These are phyloP conservation scores for Pipistrellus pipistrellus DNA, from an alignment of 2,797 vertebrate species.

Conservation along the genomic window DNA sequence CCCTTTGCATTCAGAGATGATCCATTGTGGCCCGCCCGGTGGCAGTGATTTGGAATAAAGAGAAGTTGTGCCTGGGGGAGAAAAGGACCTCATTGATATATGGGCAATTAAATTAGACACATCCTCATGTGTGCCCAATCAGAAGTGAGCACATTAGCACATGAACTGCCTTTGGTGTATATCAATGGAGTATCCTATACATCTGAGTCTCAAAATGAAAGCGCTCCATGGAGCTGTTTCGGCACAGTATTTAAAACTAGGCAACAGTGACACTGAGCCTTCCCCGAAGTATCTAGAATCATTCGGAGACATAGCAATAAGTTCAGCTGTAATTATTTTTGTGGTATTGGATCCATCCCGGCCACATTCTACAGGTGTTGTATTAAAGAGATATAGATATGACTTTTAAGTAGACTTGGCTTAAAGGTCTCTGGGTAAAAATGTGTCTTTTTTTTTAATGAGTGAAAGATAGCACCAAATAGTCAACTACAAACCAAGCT, in stretches of 20 bases:
- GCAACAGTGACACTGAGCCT: background rate
- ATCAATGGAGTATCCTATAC: constrained; percentile 4
- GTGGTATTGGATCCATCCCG: background rate
- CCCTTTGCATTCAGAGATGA: constrained; percentile 75
- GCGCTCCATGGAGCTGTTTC: background rate
- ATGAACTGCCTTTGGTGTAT: constrained; percentile 10
- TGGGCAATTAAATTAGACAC: constrained; percentile 54
- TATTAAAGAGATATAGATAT: background rate
- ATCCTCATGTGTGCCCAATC: constrained; percentile 28
- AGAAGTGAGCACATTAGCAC: constrained; percentile 42
- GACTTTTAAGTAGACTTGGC: constrained; percentile 1
- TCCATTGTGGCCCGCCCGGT: background rate
- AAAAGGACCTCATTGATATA: background rate
- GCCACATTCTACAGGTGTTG: background rate
- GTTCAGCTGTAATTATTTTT: constrained; percentile 32
- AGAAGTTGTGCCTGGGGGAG: background rate
- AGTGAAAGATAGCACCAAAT: constrained; percentile 14
- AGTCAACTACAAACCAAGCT: background rate
- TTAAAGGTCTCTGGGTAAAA: constrained; percentile 38
- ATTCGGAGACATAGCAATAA: background rate
- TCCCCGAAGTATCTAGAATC: background rate
- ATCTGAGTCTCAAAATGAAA: constrained; percentile 50
- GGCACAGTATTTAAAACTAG: constrained; percentile 18
- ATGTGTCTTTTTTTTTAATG: background rate
- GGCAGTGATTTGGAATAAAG: constrained; percentile 45